Percentiles rank a stretch among this genome's conserved stretches.
These are phyloP conservation scores for Papilio elwesi DNA, from an alignment of 2,888 invertebrate genomes.

Conservation along the genomic window DNA sequence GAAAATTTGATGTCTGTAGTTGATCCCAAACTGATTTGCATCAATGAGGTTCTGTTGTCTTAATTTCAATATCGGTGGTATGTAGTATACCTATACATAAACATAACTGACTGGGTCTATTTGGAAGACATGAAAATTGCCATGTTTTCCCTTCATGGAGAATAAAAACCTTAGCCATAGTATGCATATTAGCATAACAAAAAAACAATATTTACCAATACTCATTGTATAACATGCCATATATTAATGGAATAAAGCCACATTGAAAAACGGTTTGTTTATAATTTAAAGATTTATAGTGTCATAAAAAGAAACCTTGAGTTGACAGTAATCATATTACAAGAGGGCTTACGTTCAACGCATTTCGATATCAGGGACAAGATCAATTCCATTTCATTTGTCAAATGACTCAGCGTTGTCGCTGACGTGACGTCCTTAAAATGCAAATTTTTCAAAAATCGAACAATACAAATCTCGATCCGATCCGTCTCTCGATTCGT, in stretches of 20 bases:
- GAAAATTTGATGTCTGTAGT: too few relatives aligned
- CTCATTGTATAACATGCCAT: too few relatives aligned
- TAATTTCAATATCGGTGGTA: too few relatives aligned
- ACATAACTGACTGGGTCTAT: too few relatives aligned
- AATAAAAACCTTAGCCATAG: too few relatives aligned
- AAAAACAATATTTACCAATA: too few relatives aligned
- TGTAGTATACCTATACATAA: too few relatives aligned
- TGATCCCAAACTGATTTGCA: too few relatives aligned
- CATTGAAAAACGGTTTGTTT: not conserved
- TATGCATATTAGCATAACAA: too few relatives aligned
- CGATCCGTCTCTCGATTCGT: constrained; percentile 77
- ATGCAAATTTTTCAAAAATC: constrained; percentile 82
- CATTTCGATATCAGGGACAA: constrained; percentile 76
- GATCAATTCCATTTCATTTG: constrained; percentile 79
- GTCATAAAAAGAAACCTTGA: constrained; percentile 47
- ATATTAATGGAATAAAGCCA: not conserved
- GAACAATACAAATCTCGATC: constrained; percentile 81
- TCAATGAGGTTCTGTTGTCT: too few relatives aligned
- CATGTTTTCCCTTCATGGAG: too few relatives aligned
- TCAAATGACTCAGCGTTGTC: constrained; percentile 82
- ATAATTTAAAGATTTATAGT: constrained; percentile 6
- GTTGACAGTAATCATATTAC: constrained; percentile 81
- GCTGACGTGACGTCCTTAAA: constrained; percentile 82
- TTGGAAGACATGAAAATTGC: too few relatives aligned
- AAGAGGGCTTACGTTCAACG: constrained; percentile 83